Percentiles rank a stretch among this genome's conserved stretches.
Evolutionary conservation across 2,113 vertebrate species (phyloP).

Genomic region (Leucopternis melanops): DNA sequence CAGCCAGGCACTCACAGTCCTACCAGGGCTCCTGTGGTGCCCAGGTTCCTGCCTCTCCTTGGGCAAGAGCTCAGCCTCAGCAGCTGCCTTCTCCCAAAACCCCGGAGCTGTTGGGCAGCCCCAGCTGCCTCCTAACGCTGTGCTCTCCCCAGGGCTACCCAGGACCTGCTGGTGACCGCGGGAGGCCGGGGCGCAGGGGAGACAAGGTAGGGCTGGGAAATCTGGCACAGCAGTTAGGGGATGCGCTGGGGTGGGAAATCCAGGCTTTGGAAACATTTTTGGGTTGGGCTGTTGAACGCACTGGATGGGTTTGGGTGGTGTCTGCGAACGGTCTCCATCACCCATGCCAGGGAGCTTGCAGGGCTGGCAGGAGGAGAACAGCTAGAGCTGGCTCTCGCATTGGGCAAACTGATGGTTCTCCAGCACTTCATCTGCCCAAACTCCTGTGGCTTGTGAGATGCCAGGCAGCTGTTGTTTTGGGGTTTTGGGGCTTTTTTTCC

Average conservation of each 20-base stretch:
- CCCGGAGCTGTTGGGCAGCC: fast-evolving
- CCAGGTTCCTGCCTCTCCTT: background rate
- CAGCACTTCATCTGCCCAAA: background rate
- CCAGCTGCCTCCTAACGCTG: background rate
- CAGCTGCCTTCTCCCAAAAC: background rate
- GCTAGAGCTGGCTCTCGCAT: background rate
- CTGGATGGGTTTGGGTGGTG: background rate
- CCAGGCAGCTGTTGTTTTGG: background rate
- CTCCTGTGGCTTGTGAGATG: background rate
- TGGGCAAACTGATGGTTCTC: background rate
- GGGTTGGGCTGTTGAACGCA: background rate
- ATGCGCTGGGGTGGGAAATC: background rate
- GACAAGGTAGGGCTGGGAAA: conserved; percentile 68
- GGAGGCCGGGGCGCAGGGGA: conserved; percentile 72
- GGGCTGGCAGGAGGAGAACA: background rate
- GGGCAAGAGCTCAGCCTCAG: background rate
- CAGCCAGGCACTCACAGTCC: background rate
- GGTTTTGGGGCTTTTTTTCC: background rate
- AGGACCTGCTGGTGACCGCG: conserved; percentile 74
- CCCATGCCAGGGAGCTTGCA: background rate
- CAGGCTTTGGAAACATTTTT: background rate
- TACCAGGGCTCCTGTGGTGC: background rate
- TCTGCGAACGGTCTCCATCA: fast-evolving
- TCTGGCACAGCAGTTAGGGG: background rate
- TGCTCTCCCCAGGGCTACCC: conserved; percentile 73